Evolutionary conservation across 2,797 vertebrate genomes (phyloP), one percentile per base, ranked within the genome.

Genomic region (Chelon auratus): DNA sequence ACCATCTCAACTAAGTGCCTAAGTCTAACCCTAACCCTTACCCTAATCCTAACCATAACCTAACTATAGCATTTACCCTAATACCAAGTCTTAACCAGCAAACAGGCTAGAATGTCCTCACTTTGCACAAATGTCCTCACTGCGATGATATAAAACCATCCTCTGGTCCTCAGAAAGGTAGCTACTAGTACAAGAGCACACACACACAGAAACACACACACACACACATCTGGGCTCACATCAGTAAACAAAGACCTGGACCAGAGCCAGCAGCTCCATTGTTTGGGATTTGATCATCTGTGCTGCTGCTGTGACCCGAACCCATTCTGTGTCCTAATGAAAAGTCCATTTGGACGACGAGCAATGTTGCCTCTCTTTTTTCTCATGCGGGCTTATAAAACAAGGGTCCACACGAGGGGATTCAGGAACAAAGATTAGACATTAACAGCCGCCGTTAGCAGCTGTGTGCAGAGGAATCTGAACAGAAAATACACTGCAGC

Each of bases 241-340:
- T 59, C 62, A 68, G 75, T 76, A 82, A 83, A 87, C 87, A 86
- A 75, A 84, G 62, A 64, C 47, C 69, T 80, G 75, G 68, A 74
- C 69, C 54, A 20, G 62, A 65, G 70, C 75, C 71, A 81, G 68
- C 13, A 47, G 55, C 62, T 66, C 66, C 76, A 67, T 84, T 89
- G 83, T 84, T 81, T 77, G 75, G 70, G 82, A 85, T 89, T 78
- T 83, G 83, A 89, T 90, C 86, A 85, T 82, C 68, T 73, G 66
- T 61, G 75, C 69, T 66, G 77, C 73, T 24, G 58, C 64, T 76
- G 45, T 72, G 79, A 82, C 69, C 81, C 68, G 50, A 78, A 83
- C 76, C 59, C 59, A 68, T 77, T 83, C 66, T 40, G 57, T 13
- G 63, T 63, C 71, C 71, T 83, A 89, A 88, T 90, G 84, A 89